Evolutionary conservation across 2,797 vertebrate species (phyloP).

Genomic region (Sebastes hubbsi): DNA sequence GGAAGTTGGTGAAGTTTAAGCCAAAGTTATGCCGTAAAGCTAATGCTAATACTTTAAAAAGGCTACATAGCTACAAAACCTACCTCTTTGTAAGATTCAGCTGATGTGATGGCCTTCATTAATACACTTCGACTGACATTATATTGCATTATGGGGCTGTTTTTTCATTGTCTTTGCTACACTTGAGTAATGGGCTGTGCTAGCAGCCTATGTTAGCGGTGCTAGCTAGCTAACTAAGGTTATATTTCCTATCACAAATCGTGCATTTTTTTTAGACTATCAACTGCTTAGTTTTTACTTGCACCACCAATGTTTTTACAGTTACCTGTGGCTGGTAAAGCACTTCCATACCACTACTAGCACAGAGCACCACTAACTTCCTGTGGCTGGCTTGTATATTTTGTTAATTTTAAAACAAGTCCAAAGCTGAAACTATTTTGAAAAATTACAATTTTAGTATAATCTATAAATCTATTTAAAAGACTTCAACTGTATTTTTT

Average conservation of each 20-base stretch:
- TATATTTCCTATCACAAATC: neutral
- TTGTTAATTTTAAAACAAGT: neutral
- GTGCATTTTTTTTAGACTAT: neutral
- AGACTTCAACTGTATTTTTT: neutral
- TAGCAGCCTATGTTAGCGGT: neutral
- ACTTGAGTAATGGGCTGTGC: neutral
- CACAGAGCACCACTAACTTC: neutral
- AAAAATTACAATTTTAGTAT: neutral
- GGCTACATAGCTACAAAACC: neutral
- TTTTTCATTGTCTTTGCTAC: neutral
- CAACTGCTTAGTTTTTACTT: neutral
- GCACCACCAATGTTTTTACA: neutral
- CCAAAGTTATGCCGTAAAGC: neutral
- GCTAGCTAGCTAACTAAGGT: neutral
- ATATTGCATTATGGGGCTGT: neutral
- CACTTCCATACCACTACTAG: neutral
- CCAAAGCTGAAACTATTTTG: neutral
- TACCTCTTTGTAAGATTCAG: conserved; percentile 16
- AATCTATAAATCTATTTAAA: neutral
- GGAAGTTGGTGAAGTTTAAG: neutral
- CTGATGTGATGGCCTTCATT: neutral
- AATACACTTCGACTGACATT: neutral
- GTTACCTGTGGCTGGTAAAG: neutral
- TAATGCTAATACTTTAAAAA: neutral
- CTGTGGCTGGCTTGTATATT: neutral